Evolutionary conservation across 1,140 invertebrate species (phyloP).

Genomic region (Aphidius gifuensis): DNA sequence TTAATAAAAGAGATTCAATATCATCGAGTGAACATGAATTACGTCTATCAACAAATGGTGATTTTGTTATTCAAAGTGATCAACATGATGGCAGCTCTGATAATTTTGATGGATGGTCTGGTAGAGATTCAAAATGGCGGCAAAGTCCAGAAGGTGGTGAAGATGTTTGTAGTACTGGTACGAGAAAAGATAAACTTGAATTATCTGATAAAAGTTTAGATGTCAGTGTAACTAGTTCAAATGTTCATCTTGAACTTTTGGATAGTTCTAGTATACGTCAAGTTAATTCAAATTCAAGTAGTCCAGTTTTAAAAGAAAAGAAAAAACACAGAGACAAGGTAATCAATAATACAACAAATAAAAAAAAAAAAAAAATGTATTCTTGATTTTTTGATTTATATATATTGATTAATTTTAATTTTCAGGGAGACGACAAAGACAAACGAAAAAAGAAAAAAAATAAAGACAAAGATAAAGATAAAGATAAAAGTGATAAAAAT

Average conservation of each 20-base stretch:
- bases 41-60: constrained; percentile 32
- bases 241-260: constrained; percentile 57
- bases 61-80: constrained; percentile 48
- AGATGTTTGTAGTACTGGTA: constrained; percentile 54
- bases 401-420: constrained; percentile 26
- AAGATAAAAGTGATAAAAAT: constrained; percentile 51
- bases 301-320: constrained; percentile 54
- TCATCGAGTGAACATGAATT: constrained; percentile 52
- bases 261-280: constrained; percentile 52
- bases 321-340: constrained; percentile 61
- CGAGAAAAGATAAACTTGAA: constrained; percentile 53
- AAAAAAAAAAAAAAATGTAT: not conserved
- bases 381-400: not conserved
- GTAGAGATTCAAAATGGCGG: constrained; percentile 58
- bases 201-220: constrained; percentile 57
- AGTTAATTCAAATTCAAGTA: constrained; percentile 51
- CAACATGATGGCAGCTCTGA: constrained; percentile 56
- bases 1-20: constrained; percentile 43
- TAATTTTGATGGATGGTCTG: constrained; percentile 59
- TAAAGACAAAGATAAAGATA: constrained; percentile 51
- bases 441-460: constrained; percentile 54
- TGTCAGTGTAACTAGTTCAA: constrained; percentile 58
- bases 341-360: constrained; percentile 10
- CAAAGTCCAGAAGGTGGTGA: constrained; percentile 64
- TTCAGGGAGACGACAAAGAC: constrained; percentile 59